phyloP scores from a whole-genome alignment of 2,888 invertebrate genomes.

The Drosophila birchii region DNA sequence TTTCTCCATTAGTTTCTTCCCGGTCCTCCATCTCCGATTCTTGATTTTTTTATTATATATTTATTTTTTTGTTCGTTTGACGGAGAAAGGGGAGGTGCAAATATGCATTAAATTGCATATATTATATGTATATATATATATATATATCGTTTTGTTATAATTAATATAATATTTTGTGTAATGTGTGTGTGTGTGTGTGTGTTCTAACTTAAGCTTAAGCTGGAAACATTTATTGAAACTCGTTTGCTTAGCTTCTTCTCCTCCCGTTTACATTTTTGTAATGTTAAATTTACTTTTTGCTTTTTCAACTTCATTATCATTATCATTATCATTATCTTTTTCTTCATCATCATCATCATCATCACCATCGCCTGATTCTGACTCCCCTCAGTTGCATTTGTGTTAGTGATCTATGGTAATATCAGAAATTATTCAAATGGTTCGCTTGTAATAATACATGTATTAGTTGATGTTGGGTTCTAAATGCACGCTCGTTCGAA shows the following conservation, averaged over 20 bases:
- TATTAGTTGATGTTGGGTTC: slow-evolving; percentile 51
- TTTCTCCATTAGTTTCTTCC: slow-evolving; percentile 47
- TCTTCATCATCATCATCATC: slow-evolving; percentile 14
- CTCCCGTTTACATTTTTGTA: slow-evolving; percentile 21
- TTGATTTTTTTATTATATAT: slow-evolving; percentile 21
- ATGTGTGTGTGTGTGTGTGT: slow-evolving; percentile 53
- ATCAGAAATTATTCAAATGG: slow-evolving; percentile 38
- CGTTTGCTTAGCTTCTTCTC: slow-evolving; percentile 46
- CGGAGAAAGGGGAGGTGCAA: slow-evolving; percentile 33
- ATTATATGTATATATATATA: slow-evolving; percentile 7
- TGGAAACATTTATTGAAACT: slow-evolving; percentile 62
- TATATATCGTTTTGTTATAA: slow-evolving; percentile 33
- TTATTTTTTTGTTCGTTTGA: slow-evolving; percentile 1
- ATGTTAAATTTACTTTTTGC: slow-evolving; percentile 19
- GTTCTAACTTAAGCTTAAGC: slow-evolving; percentile 56
- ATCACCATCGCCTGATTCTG: slow-evolving; percentile 16
- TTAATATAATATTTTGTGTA: slow-evolving; percentile 33
- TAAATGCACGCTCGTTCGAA: slow-evolving; percentile 77
- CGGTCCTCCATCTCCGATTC: slow-evolving; percentile 18
- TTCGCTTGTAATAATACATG: slow-evolving; percentile 39
- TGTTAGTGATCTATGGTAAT: slow-evolving; percentile 27
- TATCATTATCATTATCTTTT: slow-evolving; percentile 10
- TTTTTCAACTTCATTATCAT: slow-evolving; percentile 9
- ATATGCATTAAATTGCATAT: slow-evolving; percentile 46
- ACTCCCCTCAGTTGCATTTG: slow-evolving; percentile 27